phyloP scores from a whole-genome alignment of 2,888 invertebrate species.

The Acholoe squamosa region DNA sequence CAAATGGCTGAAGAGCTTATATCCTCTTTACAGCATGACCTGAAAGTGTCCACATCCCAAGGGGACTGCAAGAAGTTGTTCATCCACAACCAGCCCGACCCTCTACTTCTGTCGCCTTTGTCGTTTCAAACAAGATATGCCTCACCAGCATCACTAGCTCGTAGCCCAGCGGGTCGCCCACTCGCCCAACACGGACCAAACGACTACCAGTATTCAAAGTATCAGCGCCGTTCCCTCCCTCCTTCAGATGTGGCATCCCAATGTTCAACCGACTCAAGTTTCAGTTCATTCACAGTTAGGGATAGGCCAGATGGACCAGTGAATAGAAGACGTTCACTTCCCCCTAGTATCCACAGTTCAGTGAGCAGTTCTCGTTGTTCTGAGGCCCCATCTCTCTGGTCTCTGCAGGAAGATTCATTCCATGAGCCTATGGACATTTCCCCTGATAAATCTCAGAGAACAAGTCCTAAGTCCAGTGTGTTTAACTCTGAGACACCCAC shows the following conservation, averaged over 20 bases:
- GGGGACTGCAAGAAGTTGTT: background rate
- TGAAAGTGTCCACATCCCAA: background rate
- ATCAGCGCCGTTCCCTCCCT: constrained; percentile 4
- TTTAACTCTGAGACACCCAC: background rate
- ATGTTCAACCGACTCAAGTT: background rate
- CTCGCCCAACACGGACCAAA: background rate
- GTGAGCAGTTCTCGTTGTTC: background rate
- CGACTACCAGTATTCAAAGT: background rate
- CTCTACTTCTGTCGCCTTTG: constrained; percentile 1
- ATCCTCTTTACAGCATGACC: background rate
- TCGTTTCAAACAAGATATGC: background rate
- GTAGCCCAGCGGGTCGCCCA: background rate
- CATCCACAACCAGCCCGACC: background rate
- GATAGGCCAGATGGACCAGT: background rate
- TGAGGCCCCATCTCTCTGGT: constrained; percentile 3
- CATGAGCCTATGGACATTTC: constrained; percentile 57
- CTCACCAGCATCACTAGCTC: background rate
- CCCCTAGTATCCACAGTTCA: constrained; percentile 1
- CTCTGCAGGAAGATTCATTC: background rate
- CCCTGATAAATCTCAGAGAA: constrained; percentile 25
- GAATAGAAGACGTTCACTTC: constrained; percentile 13
- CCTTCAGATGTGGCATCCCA: background rate
- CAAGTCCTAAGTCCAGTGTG: background rate
- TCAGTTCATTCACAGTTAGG: background rate
- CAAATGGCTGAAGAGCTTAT: constrained; percentile 7